phyloP scores from a whole-genome alignment of 2,797 vertebrate genomes.

The Scolopax rusticola region DNA sequence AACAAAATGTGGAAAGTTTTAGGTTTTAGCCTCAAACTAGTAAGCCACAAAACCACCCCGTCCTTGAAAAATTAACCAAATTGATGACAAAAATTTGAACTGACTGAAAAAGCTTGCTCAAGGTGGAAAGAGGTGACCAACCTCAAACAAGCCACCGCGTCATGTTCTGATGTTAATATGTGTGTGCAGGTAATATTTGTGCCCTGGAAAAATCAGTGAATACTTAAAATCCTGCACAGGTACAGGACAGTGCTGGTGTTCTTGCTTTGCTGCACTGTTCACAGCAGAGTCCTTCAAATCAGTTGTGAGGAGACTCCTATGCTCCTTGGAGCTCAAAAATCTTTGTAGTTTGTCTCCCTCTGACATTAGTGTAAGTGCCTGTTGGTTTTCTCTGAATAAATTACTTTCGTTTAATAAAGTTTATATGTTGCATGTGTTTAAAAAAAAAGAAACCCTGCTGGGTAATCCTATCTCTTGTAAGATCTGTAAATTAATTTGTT shows the following conservation, averaged over 20 bases:
- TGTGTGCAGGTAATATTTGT: neutral
- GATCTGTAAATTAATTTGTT: conserved; percentile 57
- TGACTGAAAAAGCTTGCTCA: neutral
- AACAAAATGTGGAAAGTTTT: neutral
- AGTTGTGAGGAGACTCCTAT: neutral
- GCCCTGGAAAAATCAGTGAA: neutral
- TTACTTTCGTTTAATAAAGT: conserved; percentile 32
- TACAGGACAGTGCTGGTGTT: neutral
- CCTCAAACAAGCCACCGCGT: neutral
- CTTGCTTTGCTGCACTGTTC: neutral
- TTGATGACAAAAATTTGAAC: neutral
- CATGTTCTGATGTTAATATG: neutral
- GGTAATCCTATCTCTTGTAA: conserved; percentile 24
- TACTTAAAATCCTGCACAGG: neutral
- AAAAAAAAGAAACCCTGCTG: neutral
- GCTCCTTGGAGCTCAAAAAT: neutral
- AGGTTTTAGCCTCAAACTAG: neutral
- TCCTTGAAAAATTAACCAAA: neutral
- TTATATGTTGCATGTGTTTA: neutral
- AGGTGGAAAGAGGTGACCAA: neutral
- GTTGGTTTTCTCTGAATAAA: conserved; percentile 34
- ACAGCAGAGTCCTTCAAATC: neutral
- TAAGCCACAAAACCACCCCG: neutral
- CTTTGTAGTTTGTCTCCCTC: neutral
- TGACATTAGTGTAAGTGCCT: neutral